Evolutionary conservation across 2,888 invertebrate genomes (phyloP).

Genomic region (Zhuqinia jingwanae): DNA sequence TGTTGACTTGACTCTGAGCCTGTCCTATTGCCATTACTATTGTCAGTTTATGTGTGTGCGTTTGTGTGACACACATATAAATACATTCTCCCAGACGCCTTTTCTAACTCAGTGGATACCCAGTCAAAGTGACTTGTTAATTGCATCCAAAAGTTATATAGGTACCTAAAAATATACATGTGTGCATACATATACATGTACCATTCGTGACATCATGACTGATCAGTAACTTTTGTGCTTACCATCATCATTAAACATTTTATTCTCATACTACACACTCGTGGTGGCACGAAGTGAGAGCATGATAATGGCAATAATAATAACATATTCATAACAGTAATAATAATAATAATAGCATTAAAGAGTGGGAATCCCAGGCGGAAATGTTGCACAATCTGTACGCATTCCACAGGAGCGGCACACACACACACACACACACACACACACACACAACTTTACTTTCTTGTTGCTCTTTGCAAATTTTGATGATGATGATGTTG

Average conservation of each 20-base stretch:
- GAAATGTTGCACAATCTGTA: slow-evolving; percentile 67
- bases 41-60: background rate
- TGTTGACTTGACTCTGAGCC: too few relatives aligned
- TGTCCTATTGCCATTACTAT: slow-evolving; percentile 4
- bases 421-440: background rate
- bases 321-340: slow-evolving; percentile 38
- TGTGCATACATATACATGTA: background rate
- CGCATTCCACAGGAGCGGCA: slow-evolving; percentile 12
- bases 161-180: too few relatives aligned
- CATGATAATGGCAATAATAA: slow-evolving; percentile 58
- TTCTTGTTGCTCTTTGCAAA: too few relatives aligned
- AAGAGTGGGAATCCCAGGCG: slow-evolving; percentile 66
- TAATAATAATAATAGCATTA: slow-evolving; percentile 43
- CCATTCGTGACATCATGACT: slow-evolving; percentile 33
- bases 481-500: background rate
- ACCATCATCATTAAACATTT: slow-evolving; percentile 1
- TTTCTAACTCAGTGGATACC: too few relatives aligned
- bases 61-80: slow-evolving; percentile 13
- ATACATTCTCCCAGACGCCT: background rate
- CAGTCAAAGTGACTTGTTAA: slow-evolving; percentile 48
- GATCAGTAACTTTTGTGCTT: background rate
- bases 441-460: background rate
- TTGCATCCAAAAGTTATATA: slow-evolving; percentile 28
- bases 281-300: slow-evolving; percentile 52
- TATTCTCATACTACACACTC: background rate